These are phyloP conservation scores for Halcyon smyrnensis DNA, from an alignment of 2,797 vertebrate genomes.

Conservation along the genomic window DNA sequence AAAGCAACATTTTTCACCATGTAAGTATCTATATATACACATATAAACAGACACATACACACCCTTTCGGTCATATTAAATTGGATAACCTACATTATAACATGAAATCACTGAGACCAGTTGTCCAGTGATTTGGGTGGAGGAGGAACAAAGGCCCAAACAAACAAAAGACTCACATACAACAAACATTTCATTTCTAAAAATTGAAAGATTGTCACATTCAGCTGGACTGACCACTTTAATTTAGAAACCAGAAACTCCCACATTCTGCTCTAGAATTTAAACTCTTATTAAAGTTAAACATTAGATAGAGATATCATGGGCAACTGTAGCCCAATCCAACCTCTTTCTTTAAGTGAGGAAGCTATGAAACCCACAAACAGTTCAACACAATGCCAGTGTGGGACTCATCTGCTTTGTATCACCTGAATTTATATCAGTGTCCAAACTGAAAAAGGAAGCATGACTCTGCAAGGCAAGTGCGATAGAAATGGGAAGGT, in stretches of 20 bases:
- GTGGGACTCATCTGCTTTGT: not conserved
- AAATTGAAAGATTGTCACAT: not conserved
- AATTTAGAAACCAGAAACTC: not conserved
- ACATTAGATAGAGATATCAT: not conserved
- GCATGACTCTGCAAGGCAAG: not conserved
- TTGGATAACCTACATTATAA: not conserved
- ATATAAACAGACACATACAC: not conserved
- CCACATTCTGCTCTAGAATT: not conserved
- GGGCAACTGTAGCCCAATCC: accelerated
- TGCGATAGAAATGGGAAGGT: not conserved
- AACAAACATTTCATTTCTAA: not conserved
- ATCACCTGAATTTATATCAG: not conserved
- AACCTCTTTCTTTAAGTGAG: not conserved
- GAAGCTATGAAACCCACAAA: not conserved
- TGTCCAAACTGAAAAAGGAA: not conserved
- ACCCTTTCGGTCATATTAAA: not conserved
- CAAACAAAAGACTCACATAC: not conserved
- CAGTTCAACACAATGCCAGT: not conserved
- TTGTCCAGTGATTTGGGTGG: not conserved
- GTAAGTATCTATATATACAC: accelerated
- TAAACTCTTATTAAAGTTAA: not conserved
- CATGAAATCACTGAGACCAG: not conserved
- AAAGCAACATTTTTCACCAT: not conserved
- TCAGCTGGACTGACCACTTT: not conserved
- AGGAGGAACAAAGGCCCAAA: not conserved